A percentile compares a stretch with the other conserved stretches of the same genome.
Evolutionary conservation across 2,113 vertebrate species (phyloP).

Genomic region (Saguinus imperator): DNA sequence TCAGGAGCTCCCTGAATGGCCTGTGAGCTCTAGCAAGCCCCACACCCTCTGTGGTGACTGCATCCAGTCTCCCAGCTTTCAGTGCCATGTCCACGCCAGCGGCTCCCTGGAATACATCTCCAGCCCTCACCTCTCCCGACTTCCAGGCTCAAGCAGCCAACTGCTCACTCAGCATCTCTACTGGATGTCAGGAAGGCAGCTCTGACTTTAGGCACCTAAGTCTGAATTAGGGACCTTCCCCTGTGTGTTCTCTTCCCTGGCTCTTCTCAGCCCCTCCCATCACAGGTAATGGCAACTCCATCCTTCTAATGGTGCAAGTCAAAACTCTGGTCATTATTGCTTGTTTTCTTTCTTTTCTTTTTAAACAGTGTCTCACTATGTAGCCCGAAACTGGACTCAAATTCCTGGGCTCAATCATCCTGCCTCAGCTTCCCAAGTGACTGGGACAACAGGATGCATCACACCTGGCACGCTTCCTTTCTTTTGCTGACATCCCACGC

Average conservation of each 20-base stretch:
- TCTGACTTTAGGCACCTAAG: neutral
- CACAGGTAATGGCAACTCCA: neutral
- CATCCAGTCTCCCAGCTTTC: neutral
- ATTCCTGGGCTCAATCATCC: neutral
- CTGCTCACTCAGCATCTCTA: neutral
- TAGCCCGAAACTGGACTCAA: neutral
- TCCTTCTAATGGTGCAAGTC: neutral
- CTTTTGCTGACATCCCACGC: neutral
- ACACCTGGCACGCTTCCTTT: neutral
- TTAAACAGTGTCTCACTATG: neutral
- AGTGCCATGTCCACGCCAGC: fast-evolving
- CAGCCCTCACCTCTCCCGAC: neutral
- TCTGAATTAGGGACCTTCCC: neutral
- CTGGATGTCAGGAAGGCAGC: neutral
- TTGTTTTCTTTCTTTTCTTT: neutral
- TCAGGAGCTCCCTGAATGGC: neutral
- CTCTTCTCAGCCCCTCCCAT: neutral
- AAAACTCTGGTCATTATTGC: neutral
- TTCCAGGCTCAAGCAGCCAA: neutral
- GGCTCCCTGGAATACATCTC: neutral
- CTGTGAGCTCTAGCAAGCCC: neutral
- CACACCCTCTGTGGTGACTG: fast-evolving
- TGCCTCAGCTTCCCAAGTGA: neutral
- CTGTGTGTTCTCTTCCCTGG: neutral
- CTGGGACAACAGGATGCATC: neutral